These are phyloP conservation scores for Psittacus erithacus DNA, from an alignment of 2,113 vertebrate species.

Conservation along the genomic window DNA sequence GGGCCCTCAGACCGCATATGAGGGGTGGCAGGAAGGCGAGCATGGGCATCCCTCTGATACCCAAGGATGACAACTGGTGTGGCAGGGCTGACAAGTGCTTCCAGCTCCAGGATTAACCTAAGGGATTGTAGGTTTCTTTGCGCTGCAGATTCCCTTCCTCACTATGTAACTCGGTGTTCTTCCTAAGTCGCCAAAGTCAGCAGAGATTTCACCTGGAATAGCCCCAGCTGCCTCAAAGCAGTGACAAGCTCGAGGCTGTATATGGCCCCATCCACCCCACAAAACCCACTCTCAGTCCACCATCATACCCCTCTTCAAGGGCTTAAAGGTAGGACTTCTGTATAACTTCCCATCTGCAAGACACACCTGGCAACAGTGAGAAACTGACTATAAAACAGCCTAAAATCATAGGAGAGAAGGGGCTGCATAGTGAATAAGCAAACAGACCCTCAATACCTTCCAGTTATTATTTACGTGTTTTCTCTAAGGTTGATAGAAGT, in stretches of 20 bases:
- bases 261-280: accelerated
- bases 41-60: accelerated
- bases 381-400: neutral
- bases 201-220: neutral
- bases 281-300: neutral
- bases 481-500: neutral
- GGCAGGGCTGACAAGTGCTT: neutral
- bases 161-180: neutral
- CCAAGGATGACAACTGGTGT: neutral
- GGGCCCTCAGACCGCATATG: accelerated
- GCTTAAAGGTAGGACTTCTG: neutral
- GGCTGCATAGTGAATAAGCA: neutral
- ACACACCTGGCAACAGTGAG: neutral
- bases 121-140: neutral
- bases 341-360: neutral
- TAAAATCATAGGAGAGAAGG: neutral
- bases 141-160: neutral
- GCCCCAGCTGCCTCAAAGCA: neutral
- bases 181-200: accelerated
- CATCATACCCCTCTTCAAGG: neutral
- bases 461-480: neutral
- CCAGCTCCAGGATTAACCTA: neutral
- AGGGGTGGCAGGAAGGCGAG: neutral
- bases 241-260: neutral
- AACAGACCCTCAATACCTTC: neutral